Evolutionary conservation across 1,140 invertebrate species (phyloP), one percentile per base, ranked within the genome.

Genomic region (Musca vetustissima): DNA sequence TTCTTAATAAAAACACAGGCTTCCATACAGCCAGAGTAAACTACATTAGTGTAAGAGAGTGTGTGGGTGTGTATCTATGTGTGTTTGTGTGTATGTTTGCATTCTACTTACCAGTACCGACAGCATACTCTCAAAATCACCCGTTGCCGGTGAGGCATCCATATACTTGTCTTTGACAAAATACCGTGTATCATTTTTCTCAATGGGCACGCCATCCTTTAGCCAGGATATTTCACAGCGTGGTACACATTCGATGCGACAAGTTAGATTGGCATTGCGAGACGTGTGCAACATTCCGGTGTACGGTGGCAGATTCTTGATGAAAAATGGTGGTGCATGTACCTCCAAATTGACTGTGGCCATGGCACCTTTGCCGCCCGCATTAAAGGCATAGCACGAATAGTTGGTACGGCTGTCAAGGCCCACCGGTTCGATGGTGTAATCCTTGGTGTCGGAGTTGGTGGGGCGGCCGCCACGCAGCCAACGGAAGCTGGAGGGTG

Each of bases 221-320:
- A 89, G 85, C 95, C 95, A 97, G 14, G 89, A 85, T 52, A 97
- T 90, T 36, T 89, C 87, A 80, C 94, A 96, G 13, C 91, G 84
- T 0, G 94, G 94, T 7, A 89, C 92, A 79, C 94, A 96, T 78
- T 97, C 94, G 21, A 96, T 92, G 72, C 92, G 89, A 80, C 94
- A 97, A 7, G 91, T 91, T 11, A 96, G 86, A 64, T 88, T 92
- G 50, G 95, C 90, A 75, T 91, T 89, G 75, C 84, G 75, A 3
- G 82, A 83, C 22, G 80, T 73, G 80, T 89, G 91, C 11, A 92
- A 85, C 22, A 88, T 91, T n/a, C 92, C 93, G 70, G 88, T 89
- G 83, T 92, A 93, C 1, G 89, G 90, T n/a, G 88, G 88, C 67
- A 95, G 87, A 48, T 91, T 89, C 72, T 90, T 89, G 70, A 96